Base-by-base conservation (phyloP, 2,797 vertebrate species). In the Apodemus agrarius region DNA sequence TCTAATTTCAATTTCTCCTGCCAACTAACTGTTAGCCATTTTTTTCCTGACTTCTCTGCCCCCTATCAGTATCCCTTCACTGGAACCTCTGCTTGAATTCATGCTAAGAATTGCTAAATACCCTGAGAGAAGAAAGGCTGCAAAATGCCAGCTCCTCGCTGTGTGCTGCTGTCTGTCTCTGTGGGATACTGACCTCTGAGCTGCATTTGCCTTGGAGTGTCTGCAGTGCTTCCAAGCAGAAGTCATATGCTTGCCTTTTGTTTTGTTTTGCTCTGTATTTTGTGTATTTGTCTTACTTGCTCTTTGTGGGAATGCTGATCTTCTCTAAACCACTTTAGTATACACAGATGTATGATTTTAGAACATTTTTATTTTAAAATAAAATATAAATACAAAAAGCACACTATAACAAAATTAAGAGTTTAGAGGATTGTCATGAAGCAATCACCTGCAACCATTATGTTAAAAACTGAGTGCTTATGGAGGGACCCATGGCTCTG, bases 341-440 rank as follows among this genome's bases (percentile, higher is more conserved):
- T 91, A 63, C 54, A 14, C 16, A 65, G 43, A 89, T 76, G 52
- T 43, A 89, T 34, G 72, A 49, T n/a, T 89, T 24, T 19, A 3
- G 75, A 81, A 83, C 75, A 43, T 65, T 57, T 24, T 74, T 74
- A 52, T 82, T 90, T 79, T 21, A 88, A 95, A 90, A 87, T 91
- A 85, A 93, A 93, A 76, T 43, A 34, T 19, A 57, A 54, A 67
- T 61, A 52, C 6, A 52, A 52, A 61, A 65, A 63, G 0, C 2
- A 75, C 26, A 83, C 21, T 52, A 29, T 76, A 57, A 43, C n/a
- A 76, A 90, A 90, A 59, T 43, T 37, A 26, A 65, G 65, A 79
- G 26, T 9, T 80, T 65, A 46, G 40, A 12, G 0, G 13, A 78
- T 69, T 86, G n/a, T 14, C 54, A 8, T 59, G 63, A 79, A n/a